A percentile compares a stretch with the other conserved stretches of the same genome.
Conservation (phyloP, 2,113 vertebrate genomes). For the Ploceus nigricollis region DNA sequence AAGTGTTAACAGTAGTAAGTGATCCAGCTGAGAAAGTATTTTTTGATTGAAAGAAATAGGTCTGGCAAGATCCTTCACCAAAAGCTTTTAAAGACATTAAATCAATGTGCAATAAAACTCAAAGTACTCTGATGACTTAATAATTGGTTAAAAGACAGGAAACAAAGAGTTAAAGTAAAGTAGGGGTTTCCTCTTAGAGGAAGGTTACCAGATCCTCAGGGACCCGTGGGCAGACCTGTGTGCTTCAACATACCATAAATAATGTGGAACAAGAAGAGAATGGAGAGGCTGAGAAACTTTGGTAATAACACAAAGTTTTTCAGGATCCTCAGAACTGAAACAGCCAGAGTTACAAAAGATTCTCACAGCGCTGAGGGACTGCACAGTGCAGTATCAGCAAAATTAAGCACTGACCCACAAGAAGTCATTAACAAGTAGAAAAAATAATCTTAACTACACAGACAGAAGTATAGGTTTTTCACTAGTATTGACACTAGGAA, state of each 20-base stretch:
- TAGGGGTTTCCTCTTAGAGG: neutral
- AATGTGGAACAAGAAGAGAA: neutral
- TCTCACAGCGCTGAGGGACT: neutral
- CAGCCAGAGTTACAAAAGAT: neutral
- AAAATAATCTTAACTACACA: neutral
- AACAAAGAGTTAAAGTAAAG: conserved; percentile 14
- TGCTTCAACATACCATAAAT: neutral
- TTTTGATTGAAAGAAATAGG: neutral
- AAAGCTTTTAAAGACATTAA: neutral
- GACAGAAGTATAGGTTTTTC: neutral
- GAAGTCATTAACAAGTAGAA: neutral
- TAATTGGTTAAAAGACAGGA: neutral
- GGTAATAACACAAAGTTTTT: neutral
- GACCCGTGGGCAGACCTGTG: neutral
- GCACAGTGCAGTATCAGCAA: neutral
- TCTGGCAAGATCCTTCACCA: neutral
- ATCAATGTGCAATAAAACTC: neutral
- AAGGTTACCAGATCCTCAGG: neutral
- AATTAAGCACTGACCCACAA: neutral
- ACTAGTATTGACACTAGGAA: neutral
- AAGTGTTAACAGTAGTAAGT: neutral
- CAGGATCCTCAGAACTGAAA: neutral
- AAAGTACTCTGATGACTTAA: neutral
- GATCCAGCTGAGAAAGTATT: neutral
- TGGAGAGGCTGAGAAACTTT: neutral